Base-by-base conservation (phyloP, 2,888 invertebrate species). In the Venustoraphidia nigricollis region DNA sequence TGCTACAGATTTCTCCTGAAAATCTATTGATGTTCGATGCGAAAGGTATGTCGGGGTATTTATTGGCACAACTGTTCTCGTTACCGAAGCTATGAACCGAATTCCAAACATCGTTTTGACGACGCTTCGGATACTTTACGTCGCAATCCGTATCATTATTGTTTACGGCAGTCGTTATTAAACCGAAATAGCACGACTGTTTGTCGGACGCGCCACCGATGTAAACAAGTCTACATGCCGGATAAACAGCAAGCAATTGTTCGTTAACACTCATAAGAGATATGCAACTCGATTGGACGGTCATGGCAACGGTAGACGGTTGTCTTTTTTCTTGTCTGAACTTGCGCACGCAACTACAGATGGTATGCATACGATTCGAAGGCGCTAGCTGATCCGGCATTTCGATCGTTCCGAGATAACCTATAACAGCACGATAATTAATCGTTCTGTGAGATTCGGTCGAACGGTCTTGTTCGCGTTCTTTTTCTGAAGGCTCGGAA, bases 381-480 rank as follows among this genome's bases (percentile, higher is more conserved):
- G 80, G 78, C 46, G 83, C 73, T 41, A 87, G 72, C 55, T 88
- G 83, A 63, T 84, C 83, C 0, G 95, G 94, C 72, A 95, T 93
- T 68, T 95, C 95, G 53, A 96, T 92, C 2, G 95, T 94, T 17
- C 95, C 95, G 44, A 96, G 72, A 66, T 96, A 96, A 1, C 94
- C 94, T 1, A 96, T 91, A 2, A 96, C 79, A 0, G 87, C 27
- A 6, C 27, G 27, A 27, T 27, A 27, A 27, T 27, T 27, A 27
- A 27, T 6, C 27, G 27, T 27, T 27, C 27, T 3, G 27, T 27
- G 27, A 27, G 27, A 27, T 27, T 27, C 27, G 27, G 27, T 27
- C 27, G 27, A 27, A 27, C 27, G 37, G 8, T 14, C 13, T n/a
- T 38, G 14, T 46, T 54, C 52, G 37, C 50, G 14, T 41, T 47